Conservation (phyloP, 2,888 invertebrate species). For the Dascillus cervinus region DNA sequence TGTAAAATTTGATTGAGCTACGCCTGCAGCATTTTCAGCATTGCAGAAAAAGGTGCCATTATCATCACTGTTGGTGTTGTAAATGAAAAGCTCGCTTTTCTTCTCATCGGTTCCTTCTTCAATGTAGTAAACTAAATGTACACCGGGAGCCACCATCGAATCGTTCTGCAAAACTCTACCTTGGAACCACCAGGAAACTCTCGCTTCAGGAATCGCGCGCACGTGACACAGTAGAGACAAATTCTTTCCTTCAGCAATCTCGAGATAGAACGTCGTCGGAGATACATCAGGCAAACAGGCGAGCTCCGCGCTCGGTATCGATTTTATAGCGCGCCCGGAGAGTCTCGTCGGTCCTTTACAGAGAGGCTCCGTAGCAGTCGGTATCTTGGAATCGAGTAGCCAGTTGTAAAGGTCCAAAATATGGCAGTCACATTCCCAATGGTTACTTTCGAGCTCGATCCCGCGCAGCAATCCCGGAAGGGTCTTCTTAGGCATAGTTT, state of each 20-base stretch:
- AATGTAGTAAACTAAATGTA: conserved; percentile 61
- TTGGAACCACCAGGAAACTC: conserved; percentile 76
- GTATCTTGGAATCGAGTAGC: conserved; percentile 69
- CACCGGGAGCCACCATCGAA: conserved; percentile 57
- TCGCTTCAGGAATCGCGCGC: conserved; percentile 73
- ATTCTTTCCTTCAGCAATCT: conserved; percentile 73
- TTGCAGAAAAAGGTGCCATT: conserved; percentile 82
- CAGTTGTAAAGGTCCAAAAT: conserved; percentile 69
- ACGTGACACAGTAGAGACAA: conserved; percentile 74
- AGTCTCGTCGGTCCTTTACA: conserved; percentile 66
- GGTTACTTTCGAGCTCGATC: conserved; percentile 76
- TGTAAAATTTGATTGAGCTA: conserved; percentile 72
- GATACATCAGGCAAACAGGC: conserved; percentile 76
- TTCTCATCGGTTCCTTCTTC: conserved; percentile 67
- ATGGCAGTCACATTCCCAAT: conserved; percentile 84
- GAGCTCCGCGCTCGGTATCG: conserved; percentile 60
- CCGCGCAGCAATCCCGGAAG: conserved; percentile 70
- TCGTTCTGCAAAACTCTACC: conserved; percentile 74
- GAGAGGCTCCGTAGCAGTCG: conserved; percentile 69
- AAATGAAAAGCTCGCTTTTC: conserved; percentile 70
- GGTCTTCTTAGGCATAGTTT: conserved; percentile 59
- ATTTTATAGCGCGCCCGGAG: conserved; percentile 58
- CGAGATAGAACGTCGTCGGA: conserved; percentile 66
- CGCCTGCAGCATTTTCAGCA: conserved; percentile 80
- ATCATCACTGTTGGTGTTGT: conserved; percentile 68